phyloP scores from a whole-genome alignment of 2,113 vertebrate species.

The Etia nguti region DNA sequence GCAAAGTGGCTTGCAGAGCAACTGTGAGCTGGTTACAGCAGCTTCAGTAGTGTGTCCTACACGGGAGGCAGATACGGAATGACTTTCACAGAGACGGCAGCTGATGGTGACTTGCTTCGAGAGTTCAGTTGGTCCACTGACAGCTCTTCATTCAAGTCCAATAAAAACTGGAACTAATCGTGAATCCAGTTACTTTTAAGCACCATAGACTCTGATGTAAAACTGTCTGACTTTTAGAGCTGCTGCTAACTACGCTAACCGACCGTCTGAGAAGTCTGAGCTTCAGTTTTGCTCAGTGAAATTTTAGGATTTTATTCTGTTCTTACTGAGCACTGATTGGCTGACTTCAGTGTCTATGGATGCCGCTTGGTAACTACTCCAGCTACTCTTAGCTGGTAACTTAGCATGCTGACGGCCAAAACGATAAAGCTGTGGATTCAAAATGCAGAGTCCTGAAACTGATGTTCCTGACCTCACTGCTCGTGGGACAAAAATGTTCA shows the following conservation, averaged over 20 bases:
- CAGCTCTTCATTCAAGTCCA: background rate
- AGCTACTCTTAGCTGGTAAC: background rate
- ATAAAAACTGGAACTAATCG: background rate
- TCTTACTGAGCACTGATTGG: background rate
- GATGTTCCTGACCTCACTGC: background rate
- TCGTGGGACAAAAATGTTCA: background rate
- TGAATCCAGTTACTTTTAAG: background rate
- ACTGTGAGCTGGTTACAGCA: background rate
- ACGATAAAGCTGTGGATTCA: background rate
- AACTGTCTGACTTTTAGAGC: background rate
- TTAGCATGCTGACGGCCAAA: accelerated
- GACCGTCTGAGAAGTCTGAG: background rate
- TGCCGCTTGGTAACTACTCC: background rate
- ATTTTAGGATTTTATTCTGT: background rate
- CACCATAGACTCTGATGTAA: background rate
- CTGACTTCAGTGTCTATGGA: background rate
- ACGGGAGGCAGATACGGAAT: background rate
- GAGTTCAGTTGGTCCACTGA: background rate
- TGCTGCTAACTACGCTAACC: accelerated
- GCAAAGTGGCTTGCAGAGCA: background rate
- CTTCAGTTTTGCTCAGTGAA: background rate
- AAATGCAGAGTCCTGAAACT: background rate
- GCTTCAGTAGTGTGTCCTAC: background rate
- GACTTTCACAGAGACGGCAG: background rate
- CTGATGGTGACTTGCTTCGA: background rate